A percentile compares a stretch with the other conserved stretches of the same genome.
These are phyloP conservation scores for Therioaphis trifolii DNA, from an alignment of 2,888 invertebrate genomes.

Conservation along the genomic window DNA sequence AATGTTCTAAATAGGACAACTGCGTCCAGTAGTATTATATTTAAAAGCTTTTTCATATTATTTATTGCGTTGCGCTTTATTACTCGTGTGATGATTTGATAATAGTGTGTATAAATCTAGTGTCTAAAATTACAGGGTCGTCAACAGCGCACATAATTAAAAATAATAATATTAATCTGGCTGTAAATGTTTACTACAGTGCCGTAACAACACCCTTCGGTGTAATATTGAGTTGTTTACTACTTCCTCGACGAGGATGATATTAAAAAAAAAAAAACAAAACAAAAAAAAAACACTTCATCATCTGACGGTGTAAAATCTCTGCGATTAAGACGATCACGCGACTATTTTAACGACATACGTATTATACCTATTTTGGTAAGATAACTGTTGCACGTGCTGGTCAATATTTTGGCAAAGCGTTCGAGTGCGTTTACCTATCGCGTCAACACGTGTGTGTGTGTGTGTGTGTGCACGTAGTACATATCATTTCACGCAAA, in stretches of 20 bases:
- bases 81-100: slow-evolving; percentile 38
- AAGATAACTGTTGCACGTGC: no score
- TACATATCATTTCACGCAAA: no score
- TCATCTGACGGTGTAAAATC: no score
- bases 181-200: background rate
- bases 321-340: no score
- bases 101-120: background rate
- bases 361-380: no score
- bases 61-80: slow-evolving; percentile 37
- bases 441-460: no score
- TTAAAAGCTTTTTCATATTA: slow-evolving; percentile 34
- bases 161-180: background rate
- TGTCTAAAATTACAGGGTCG: background rate
- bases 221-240: background rate
- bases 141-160: background rate
- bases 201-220: background rate
- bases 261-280: background rate
- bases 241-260: background rate
- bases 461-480: no score
- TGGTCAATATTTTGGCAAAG: no score
- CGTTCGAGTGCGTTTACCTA: no score
- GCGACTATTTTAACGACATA: no score
- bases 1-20: slow-evolving; percentile 20
- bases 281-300: no score
- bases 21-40: background rate